Conservation (phyloP, 2,113 vertebrate genomes). For the Gracilinanus agilis region DNA sequence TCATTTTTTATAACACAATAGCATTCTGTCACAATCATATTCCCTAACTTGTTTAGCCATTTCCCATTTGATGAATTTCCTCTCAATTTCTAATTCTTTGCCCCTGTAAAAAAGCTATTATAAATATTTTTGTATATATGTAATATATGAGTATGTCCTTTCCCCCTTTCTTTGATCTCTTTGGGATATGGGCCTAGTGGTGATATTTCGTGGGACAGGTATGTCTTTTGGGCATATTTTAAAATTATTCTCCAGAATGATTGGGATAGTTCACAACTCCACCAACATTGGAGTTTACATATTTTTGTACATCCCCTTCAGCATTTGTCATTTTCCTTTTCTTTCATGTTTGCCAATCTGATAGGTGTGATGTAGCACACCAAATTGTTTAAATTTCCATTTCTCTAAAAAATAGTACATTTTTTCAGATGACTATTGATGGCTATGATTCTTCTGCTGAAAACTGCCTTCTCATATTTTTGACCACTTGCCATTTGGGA, state of each 20-base stretch:
- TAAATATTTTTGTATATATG: neutral
- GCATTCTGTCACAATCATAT: neutral
- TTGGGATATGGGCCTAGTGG: neutral
- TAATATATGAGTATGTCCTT: neutral
- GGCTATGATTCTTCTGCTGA: neutral
- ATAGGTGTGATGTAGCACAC: neutral
- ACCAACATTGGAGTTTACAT: neutral
- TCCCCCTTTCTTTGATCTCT: neutral
- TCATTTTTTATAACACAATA: neutral
- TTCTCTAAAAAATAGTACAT: neutral
- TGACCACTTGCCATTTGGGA: neutral
- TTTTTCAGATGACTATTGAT: neutral
- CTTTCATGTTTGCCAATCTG: neutral
- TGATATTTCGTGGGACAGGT: neutral
- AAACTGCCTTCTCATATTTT: neutral
- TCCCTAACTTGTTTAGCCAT: neutral
- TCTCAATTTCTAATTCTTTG: neutral
- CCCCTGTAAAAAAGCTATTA: neutral
- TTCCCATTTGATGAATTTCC: neutral
- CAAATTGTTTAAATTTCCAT: neutral
- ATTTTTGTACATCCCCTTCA: neutral
- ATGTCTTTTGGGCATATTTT: neutral
- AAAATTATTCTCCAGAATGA: neutral
- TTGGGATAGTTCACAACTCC: neutral
- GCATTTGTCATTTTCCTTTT: neutral